phyloP scores from a whole-genome alignment of 2,113 vertebrate species.

The Psettodes erumei region DNA sequence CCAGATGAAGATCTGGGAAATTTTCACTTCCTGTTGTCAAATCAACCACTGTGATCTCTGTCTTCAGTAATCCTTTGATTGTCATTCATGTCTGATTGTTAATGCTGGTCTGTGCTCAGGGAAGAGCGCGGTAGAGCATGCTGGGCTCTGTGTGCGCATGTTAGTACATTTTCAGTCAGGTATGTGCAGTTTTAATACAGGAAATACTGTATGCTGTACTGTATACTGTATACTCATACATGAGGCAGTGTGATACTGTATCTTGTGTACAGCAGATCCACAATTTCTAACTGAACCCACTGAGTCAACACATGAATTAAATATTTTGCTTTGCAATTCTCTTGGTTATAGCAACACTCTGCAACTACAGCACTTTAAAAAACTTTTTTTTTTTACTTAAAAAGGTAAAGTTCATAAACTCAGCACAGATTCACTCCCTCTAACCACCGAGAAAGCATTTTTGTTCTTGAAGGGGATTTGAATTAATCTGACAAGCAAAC shows the following conservation, averaged over 20 bases:
- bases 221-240: too few relatives aligned
- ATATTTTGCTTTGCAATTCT: slow-evolving; percentile 49
- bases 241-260: neutral
- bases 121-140: slow-evolving; percentile 27
- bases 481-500: slow-evolving; percentile 28
- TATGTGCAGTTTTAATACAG: slow-evolving; percentile 31
- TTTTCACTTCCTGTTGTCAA: slow-evolving; percentile 70
- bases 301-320: slow-evolving; percentile 62
- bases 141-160: slow-evolving; percentile 32
- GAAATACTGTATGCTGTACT: slow-evolving; percentile 36
- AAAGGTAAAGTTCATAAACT: slow-evolving; percentile 52
- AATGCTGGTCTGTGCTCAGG: slow-evolving; percentile 40
- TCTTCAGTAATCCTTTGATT: slow-evolving; percentile 68
- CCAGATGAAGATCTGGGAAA: slow-evolving; percentile 69
- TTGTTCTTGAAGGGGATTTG: slow-evolving; percentile 1
- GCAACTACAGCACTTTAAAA: slow-evolving; percentile 48
- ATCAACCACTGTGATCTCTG: slow-evolving; percentile 73
- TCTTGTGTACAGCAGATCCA: slow-evolving; percentile 4
- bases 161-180: slow-evolving; percentile 11
- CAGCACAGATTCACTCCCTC: slow-evolving; percentile 40
- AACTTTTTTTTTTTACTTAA: slow-evolving; percentile 24
- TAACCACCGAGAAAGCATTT: slow-evolving; percentile 10
- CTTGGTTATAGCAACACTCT: slow-evolving; percentile 37
- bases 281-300: slow-evolving; percentile 23
- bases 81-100: slow-evolving; percentile 66